Base-by-base conservation (phyloP, 2,797 vertebrate species). In the Numenius phaeopus region DNA sequence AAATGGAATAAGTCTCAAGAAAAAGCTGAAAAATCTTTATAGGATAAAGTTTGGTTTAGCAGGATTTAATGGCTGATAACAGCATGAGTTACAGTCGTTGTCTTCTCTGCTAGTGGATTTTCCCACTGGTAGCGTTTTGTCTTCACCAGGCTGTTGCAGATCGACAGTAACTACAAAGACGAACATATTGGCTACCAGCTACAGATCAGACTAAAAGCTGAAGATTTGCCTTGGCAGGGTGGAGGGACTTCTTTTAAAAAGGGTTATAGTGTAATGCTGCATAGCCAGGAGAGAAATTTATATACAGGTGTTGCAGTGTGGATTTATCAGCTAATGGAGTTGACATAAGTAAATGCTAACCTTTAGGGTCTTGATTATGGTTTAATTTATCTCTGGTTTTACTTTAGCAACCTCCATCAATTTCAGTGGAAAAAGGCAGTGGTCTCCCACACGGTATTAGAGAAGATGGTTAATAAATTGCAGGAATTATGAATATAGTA, bases 371-470 rank as follows among this genome's bases (percentile, higher is more conserved):
- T 61, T 87, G 75, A 85, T 94, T 89, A 67, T 67, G 83, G 69
- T 82, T 93, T 94, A 44, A 65, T 78, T 94, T 82, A 23, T 82
- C 37, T 85, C 64, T 84, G 55, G 64, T 89, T 89, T 96, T 94
- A 42, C 77, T 93, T 84, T 42, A 61, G 58, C 57, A 82, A 14
- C 55, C 57, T 67, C 59, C 73, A 64, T 82, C 81, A 14, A 2
- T 93, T 93, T 67, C 77, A 54, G 50, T 4, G 20, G 73, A 7
- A 64, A 82, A 87, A 91, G 58, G 39, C 83, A 65, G 46, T 29
- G 66, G n/a, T 80, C 10, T 92, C 76, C 19, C 85, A 50, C 46
- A 30, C 0, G 2, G 19, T 44, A 2, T 39, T 83, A 14, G 5
- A 69, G 87, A 84, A 34, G 52, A 62, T 58, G 54, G 70, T 75